These are phyloP conservation scores for Hydropotes inermis DNA, from an alignment of 2,113 vertebrate genomes.

Conservation along the genomic window DNA sequence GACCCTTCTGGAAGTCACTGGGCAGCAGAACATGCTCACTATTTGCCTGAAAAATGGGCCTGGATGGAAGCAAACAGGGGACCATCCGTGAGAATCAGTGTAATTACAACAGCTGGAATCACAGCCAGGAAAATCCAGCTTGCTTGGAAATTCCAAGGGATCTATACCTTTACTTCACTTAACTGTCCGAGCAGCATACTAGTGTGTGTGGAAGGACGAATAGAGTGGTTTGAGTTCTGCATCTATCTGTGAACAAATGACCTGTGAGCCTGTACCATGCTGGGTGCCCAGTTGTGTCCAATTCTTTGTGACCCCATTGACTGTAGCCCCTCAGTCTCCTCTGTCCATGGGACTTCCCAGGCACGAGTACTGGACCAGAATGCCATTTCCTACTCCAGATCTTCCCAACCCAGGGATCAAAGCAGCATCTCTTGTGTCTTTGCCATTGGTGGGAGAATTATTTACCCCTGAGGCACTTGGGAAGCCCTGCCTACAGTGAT, in stretches of 20 bases:
- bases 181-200: not conserved
- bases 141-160: not conserved
- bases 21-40: not conserved
- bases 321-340: not conserved
- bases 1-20: not conserved
- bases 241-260: not conserved
- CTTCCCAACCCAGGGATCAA: not conserved
- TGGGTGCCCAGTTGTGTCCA: not conserved
- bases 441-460: not conserved
- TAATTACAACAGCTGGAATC: not conserved
- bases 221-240: not conserved
- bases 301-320: not conserved
- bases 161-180: not conserved
- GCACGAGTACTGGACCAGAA: not conserved
- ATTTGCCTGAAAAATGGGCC: conserved; percentile 46
- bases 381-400: not conserved
- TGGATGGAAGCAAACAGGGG: conserved; percentile 11
- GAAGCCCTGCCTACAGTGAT: not conserved
- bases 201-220: not conserved
- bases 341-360: not conserved
- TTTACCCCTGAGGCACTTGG: not conserved
- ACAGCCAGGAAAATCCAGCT: conserved; percentile 6
- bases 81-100: conserved; percentile 36
- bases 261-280: not conserved
- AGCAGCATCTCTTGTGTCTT: fast-evolving